Evolutionary conservation across 2,113 vertebrate species (phyloP).

Genomic region (Emberiza fucata): DNA sequence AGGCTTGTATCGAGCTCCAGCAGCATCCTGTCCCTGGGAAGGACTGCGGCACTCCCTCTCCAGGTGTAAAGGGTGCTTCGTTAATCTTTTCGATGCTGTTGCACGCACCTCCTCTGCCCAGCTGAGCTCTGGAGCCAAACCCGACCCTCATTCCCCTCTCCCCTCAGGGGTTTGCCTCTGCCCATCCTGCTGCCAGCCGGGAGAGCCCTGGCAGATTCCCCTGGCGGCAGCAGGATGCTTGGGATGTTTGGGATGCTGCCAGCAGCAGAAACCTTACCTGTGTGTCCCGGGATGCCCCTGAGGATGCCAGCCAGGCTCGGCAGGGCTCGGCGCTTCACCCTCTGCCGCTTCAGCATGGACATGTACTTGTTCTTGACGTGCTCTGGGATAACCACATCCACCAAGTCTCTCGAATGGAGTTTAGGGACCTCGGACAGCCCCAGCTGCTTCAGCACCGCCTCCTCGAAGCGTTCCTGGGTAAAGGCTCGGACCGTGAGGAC

Average conservation of each 20-base stretch:
- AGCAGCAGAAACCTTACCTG: constrained; percentile 69
- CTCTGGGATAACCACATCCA: constrained; percentile 81
- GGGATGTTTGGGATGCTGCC: background rate
- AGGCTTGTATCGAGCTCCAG: background rate
- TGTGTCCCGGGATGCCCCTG: constrained; percentile 81
- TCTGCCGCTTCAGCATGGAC: constrained; percentile 84
- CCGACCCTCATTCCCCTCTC: background rate
- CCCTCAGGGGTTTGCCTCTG: background rate
- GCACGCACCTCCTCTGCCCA: background rate
- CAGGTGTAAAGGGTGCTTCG: accelerated
- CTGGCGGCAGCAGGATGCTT: background rate
- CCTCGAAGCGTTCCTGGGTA: constrained; percentile 78
- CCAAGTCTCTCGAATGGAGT: constrained; percentile 81
- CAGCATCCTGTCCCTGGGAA: background rate
- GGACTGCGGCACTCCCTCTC: background rate
- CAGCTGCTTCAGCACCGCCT: constrained; percentile 79
- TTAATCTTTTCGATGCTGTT: background rate
- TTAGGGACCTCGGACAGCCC: constrained; percentile 80
- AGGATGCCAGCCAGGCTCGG: constrained; percentile 88
- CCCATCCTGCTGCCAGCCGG: accelerated
- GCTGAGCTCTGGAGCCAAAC: background rate
- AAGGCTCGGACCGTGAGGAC: constrained; percentile 47
- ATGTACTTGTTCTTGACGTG: constrained; percentile 83
- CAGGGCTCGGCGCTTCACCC: constrained; percentile 81
- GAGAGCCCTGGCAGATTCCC: background rate